These are phyloP conservation scores for Odontamblyopus rebecca DNA, from an alignment of 2,797 vertebrate species.

Conservation along the genomic window DNA sequence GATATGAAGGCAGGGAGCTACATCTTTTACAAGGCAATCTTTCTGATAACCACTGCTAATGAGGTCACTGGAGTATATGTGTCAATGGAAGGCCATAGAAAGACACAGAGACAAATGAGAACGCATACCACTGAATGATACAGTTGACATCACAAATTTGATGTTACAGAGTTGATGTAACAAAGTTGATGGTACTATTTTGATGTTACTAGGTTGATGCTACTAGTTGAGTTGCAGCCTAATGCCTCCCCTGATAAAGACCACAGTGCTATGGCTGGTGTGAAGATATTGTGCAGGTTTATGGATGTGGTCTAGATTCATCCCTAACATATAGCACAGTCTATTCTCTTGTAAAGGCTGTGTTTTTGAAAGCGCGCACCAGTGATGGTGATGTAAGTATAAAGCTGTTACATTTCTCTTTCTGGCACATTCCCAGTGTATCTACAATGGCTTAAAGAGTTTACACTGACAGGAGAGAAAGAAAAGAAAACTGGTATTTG, in stretches of 20 bases:
- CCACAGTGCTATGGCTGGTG: neutral
- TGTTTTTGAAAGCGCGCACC: neutral
- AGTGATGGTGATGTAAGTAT: conserved; percentile 4
- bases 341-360: neutral
- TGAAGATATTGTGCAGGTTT: neutral
- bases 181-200: neutral
- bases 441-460: neutral
- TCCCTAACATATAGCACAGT: neutral
- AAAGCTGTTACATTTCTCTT: conserved; percentile 8
- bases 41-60: conserved; percentile 55
- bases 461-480: neutral
- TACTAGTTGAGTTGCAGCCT: neutral
- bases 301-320: neutral
- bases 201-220: neutral
- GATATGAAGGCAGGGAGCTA: conserved; percentile 28
- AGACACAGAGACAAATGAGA: conserved; percentile 35
- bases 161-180: no score
- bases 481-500: neutral
- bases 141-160: neutral
- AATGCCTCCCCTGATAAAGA: neutral
- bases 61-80: conserved; percentile 60
- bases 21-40: conserved; percentile 37
- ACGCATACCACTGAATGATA: conserved; percentile 14
- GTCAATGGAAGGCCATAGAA: conserved; percentile 46
- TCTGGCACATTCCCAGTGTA: neutral